Conservation (phyloP, 2,797 vertebrate genomes). For the Intellagama lesueurii region DNA sequence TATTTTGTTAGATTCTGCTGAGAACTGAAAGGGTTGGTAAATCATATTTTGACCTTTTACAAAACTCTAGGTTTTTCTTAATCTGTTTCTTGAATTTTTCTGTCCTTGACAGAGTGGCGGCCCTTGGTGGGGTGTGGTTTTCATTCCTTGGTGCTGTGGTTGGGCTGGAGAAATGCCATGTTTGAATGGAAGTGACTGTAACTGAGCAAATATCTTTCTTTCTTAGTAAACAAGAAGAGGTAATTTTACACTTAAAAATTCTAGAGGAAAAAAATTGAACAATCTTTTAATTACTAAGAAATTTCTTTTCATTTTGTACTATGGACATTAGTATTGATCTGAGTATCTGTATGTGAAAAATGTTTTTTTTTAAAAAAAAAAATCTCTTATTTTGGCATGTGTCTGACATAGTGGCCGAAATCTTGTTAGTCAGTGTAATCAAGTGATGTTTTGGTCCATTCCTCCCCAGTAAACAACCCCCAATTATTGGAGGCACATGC, state of each 20-base stretch:
- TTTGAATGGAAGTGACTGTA: neutral
- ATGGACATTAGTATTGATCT: neutral
- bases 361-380: neutral
- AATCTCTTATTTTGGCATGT: too few relatives aligned
- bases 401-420: too few relatives aligned
- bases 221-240: too few relatives aligned
- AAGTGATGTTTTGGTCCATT: too few relatives aligned
- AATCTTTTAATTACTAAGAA: slow-evolving; percentile 24
- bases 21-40: neutral
- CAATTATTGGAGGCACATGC: too few relatives aligned
- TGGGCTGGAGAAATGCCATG: neutral
- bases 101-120: slow-evolving; percentile 63
- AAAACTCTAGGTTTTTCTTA: slow-evolving; percentile 25
- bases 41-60: neutral
- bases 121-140: slow-evolving; percentile 45
- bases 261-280: too few relatives aligned
- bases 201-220: neutral
- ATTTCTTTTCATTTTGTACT: slow-evolving; percentile 23
- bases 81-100: slow-evolving; percentile 52
- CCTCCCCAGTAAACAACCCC: too few relatives aligned
- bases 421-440: too few relatives aligned
- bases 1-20: neutral
- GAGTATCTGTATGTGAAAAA: neutral
- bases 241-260: too few relatives aligned
- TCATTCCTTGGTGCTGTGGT: fast-evolving